Base-by-base conservation (phyloP, 1,140 invertebrate species). In the Panulirus ornatus region DNA sequence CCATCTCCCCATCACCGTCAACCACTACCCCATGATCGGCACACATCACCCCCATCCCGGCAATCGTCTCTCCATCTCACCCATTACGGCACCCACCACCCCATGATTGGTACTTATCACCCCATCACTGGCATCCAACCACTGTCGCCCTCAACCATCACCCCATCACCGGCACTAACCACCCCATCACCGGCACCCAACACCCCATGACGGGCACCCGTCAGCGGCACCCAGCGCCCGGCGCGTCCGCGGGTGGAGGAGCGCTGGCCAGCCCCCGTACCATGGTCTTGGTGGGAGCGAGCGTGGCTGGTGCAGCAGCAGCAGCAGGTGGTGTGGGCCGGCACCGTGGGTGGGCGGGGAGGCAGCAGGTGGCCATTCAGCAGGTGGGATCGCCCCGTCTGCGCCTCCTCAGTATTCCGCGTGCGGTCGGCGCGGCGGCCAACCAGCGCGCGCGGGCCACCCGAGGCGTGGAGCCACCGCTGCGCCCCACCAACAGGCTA, bases 381-480 rank as follows among this genome's bases (percentile, higher is more conserved):
- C 54, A 79, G 78, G 78, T 58, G 76, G 44, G 54, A 47, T 34
- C 27, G 70, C 70, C 34, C 34, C 70, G 36, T 38, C 47, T 34
- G 47, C 47, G 51, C 78, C 78, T 81, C 78, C 78, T 81, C 78
- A 36, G 27, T 81, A 81, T 54, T 81, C 78, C 30, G n/a, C 22
- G 78, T 58, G 78, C n/a, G 78, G 51, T 30, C 47, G 6, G 58
- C 58, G 58, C 58, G 58, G 3, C 78, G 78, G 42, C 78, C 78
- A 81, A 81, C 78, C 78, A 81, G 78, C 78, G 78, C 78, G 78
- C 78, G 47, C 78, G 38, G 78, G 47, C 30, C 47, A 81, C 78
- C 30, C 78, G 54, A 51, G 44, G 34, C 22, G 44, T 34, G 44
- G 76, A 79, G 76, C n/a, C 78, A 47, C 54, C 78, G 58, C 78